Evolutionary conservation across 2,797 vertebrate species (phyloP), one percentile per base, ranked within the genome.

Genomic region (Erithacus rubecula): DNA sequence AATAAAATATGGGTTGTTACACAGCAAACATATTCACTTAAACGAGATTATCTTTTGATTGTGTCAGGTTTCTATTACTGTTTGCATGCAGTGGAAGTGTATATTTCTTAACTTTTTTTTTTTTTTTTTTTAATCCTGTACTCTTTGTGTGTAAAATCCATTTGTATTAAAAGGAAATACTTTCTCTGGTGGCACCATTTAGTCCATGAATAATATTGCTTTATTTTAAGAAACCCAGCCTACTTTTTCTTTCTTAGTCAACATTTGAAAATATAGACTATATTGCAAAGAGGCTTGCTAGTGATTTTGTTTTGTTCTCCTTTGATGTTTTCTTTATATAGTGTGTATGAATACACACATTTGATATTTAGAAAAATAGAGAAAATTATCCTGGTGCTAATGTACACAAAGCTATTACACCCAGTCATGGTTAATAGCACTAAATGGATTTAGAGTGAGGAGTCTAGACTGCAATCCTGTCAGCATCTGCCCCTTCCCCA

Each of bases 381-480:
- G 85, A 77, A 94, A 92, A 95, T 96, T 95, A 95, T 95, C 65
- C 60, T 62, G 37, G 83, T 94, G 93, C 90, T 97, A 95, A 95
- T 96, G 92, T 96, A 96, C 89, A 94, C 83, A 94, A 91, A 94
- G 91, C 94, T 96, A 96, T 94, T 97, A 93, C 81, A 95, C 83
- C 69, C 95, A 96, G 95, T 96, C 94, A 96, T 94, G 96, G 95
- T 96, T 96, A 97, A 97, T 96, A 94, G 89, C 92, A 96, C 89
- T 96, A 97, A 97, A 95, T 95, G 96, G 96, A 97, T 97, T 97
- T 97, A 95, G 92, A 97, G 95, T 93, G 89, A 96, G 53, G 77
- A 96, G 95, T 93, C 96, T 96, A 96, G 96, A 96, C 97, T 93
- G 82, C 93, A 95, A 93, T 96, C 88, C 92, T 96, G 95, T 96